These are phyloP conservation scores for Psittacus erithacus DNA, from an alignment of 2,113 vertebrate genomes.

Conservation along the genomic window DNA sequence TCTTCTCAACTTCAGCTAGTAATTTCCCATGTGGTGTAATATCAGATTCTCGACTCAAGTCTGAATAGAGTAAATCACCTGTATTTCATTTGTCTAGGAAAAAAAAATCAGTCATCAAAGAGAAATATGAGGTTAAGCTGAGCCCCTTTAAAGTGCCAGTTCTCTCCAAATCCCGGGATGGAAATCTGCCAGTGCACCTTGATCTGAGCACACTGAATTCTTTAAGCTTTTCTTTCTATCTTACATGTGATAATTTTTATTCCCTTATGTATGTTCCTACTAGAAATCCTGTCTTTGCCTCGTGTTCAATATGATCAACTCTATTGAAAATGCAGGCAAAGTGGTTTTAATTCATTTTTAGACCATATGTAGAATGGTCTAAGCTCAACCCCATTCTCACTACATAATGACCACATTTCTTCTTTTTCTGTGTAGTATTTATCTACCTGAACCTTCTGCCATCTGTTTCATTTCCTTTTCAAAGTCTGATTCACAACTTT, in stretches of 20 bases:
- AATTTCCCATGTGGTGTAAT: conserved; percentile 35
- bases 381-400: neutral
- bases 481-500: conserved; percentile 7
- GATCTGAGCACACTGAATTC: conserved; percentile 18
- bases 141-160: conserved; percentile 49
- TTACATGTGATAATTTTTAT: conserved; percentile 15
- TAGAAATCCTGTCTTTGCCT: neutral
- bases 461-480: conserved; percentile 30
- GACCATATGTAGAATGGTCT: neutral
- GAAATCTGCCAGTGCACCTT: conserved; percentile 59
- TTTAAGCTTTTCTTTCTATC: conserved; percentile 31
- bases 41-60: conserved; percentile 1
- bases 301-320: neutral
- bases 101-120: conserved; percentile 46
- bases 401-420: neutral
- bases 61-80: conserved; percentile 24
- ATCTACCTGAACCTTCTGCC: conserved; percentile 12
- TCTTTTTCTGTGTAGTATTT: neutral
- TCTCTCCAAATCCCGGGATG: conserved; percentile 49
- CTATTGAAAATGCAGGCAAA: neutral
- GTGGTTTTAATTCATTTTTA: neutral
- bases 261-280: neutral
- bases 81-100: conserved; percentile 37
- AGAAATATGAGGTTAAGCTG: conserved; percentile 49
- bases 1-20: conserved; percentile 17